Evolutionary conservation across 92 coral and sea anemone species (phyloP).

Genomic region (Hydrozoanthus gracilis): DNA sequence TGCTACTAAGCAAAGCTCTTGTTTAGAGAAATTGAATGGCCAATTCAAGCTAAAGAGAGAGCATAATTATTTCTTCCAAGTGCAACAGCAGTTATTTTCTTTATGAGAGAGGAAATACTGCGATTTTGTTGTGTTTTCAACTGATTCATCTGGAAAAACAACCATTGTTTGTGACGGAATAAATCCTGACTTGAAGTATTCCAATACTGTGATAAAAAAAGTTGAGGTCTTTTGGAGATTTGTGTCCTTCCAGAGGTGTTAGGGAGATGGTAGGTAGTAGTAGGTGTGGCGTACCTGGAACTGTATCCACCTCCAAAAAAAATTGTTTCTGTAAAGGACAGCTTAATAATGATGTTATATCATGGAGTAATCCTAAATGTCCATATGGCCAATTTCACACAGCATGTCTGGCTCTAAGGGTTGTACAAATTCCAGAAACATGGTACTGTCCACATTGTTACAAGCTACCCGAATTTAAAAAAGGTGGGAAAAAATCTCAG

Average conservation of each 20-base stretch:
- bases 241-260: slow-evolving; percentile 72
- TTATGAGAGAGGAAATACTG: slow-evolving; percentile 46
- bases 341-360: slow-evolving; percentile 38
- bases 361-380: slow-evolving; percentile 60
- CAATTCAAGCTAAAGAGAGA: slow-evolving; percentile 25
- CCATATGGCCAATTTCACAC: slow-evolving; percentile 62
- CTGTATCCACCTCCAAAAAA: slow-evolving; percentile 14
- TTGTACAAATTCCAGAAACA: slow-evolving; percentile 59
- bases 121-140: slow-evolving; percentile 73
- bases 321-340: slow-evolving; percentile 63
- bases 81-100: slow-evolving; percentile 65
- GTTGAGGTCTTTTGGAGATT: slow-evolving; percentile 61
- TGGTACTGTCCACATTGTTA: slow-evolving; percentile 68
- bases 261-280: slow-evolving; percentile 74
- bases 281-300: slow-evolving; percentile 42
- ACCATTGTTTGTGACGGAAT: no score
- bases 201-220: slow-evolving; percentile 48
- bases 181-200: not conserved
- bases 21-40: slow-evolving; percentile 34
- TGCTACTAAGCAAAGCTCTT: slow-evolving; percentile 25
- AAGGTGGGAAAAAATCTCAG: slow-evolving; percentile 39
- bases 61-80: slow-evolving; percentile 56
- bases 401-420: slow-evolving; percentile 51
- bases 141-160: slow-evolving; percentile 31
- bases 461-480: slow-evolving; percentile 61